Conservation (phyloP, 2,888 invertebrate genomes). For the Spatulosminthurus flaviceps region DNA sequence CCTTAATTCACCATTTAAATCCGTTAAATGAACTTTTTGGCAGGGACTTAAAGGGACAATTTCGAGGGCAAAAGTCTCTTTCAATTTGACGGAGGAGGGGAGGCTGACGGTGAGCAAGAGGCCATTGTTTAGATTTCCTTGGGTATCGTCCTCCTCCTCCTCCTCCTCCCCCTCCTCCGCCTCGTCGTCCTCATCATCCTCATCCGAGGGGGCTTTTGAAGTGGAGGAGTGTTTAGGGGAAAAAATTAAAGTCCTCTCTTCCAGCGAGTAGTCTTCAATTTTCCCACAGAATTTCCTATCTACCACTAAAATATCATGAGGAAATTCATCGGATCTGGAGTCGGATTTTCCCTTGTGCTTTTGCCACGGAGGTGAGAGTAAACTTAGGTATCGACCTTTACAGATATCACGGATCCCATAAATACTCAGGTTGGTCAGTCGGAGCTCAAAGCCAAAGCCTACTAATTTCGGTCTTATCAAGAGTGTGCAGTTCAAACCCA, state of each 20-base stretch:
- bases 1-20: slow-evolving; percentile 57
- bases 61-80: slow-evolving; percentile 59
- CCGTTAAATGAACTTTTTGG: slow-evolving; percentile 58
- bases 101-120: slow-evolving; percentile 50
- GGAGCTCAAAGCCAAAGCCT: slow-evolving; percentile 59
- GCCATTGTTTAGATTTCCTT: background rate
- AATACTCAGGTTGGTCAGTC: slow-evolving; percentile 61
- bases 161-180: too few species aligned
- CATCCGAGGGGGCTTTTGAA: too few species aligned
- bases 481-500: slow-evolving; percentile 62
- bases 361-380: slow-evolving; percentile 37
- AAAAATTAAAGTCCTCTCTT: slow-evolving; percentile 60
- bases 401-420: slow-evolving; percentile 63
- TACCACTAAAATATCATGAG: slow-evolving; percentile 39
- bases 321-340: slow-evolving; percentile 28
- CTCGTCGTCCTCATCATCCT: too few species aligned
- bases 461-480: slow-evolving; percentile 56
- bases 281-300: slow-evolving; percentile 60
- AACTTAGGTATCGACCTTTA: slow-evolving; percentile 59
- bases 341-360: slow-evolving; percentile 11
- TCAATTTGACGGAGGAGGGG: slow-evolving; percentile 55
- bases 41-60: slow-evolving; percentile 59
- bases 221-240: slow-evolving; percentile 43
- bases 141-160: background rate
- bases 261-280: slow-evolving; percentile 60